Evolutionary conservation across 2,888 invertebrate genomes (phyloP), one percentile per base, ranked within the genome.

Genomic region (Hydropsyche betteni): DNA sequence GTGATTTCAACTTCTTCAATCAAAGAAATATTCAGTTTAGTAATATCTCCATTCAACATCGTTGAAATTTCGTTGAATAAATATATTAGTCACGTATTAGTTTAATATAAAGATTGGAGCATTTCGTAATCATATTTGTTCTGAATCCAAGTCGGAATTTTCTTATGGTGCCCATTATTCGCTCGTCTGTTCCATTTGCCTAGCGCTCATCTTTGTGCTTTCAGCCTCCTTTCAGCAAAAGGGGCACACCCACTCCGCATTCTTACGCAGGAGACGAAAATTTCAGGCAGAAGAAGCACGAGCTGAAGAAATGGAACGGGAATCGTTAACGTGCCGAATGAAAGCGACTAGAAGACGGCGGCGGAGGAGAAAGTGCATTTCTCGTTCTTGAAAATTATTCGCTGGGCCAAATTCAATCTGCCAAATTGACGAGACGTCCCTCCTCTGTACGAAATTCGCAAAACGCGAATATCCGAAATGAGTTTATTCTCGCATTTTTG

Each of bases 61-160:
- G 7, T 44, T 4, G 10, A 10, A 44, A 44, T 8, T 24, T 24
- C 24, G 24, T 24, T 44, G 10, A 44, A 44, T 44, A 44, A 44
- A 44, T 44, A 44, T 44, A 44, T 44, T 8, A 44, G 6, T 44
- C 44, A 44, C 6, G 44, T 10, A 8, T 44, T 44, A 44, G 10
- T 44, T 1, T 24, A 24, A 24, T 44, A 44, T 44, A 44, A 44
- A 44, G 44, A 44, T 44, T 44, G 44, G 69, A 52, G 33, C 71
- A 16, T 24, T 7, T 58, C 24, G 74, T 76, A 76, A 78, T 78
- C 77, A 77, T 78, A 77, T 78, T 78, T 78, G 77, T 75, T 75
- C 77, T 69, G 77, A 77, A 77, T 78, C 78, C 75, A 64, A 64
- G 34, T 64, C 64, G 7, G 64, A 64, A 64, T 64, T 64, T 64